Conservation (phyloP, 2,888 invertebrate genomes). For the Oscheius sp. region DNA sequence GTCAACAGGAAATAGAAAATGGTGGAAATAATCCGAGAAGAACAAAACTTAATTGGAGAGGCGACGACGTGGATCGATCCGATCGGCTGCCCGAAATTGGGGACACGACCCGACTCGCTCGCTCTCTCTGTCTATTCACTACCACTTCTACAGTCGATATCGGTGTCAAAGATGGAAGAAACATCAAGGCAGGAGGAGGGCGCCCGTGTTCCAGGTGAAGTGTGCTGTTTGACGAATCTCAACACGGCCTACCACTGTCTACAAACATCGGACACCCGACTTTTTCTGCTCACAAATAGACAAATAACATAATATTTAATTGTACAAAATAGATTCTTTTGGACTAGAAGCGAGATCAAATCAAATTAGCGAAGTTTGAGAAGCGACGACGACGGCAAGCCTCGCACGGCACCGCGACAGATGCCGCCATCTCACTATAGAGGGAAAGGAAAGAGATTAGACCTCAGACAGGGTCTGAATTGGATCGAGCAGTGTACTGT, state of each 20-base stretch:
- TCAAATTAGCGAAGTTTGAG: constrained; percentile 5
- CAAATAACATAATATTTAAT: too few species aligned
- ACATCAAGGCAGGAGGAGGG: neutral
- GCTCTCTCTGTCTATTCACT: neutral
- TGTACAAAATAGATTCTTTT: constrained; percentile 1
- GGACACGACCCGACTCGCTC: constrained; percentile 20
- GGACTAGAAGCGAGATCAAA: constrained; percentile 14
- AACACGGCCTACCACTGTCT: neutral
- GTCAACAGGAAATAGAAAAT: too few species aligned
- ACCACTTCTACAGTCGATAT: neutral
- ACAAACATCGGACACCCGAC: neutral
- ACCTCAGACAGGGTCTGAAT: constrained; percentile 53
- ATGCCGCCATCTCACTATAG: neutral
- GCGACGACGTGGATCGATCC: constrained; percentile 22
- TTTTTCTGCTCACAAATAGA: neutral
- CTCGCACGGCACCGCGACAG: neutral
- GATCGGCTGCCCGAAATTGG: constrained; percentile 31
- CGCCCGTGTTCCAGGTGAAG: constrained; percentile 26
- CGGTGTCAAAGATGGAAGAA: neutral
- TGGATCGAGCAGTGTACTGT: constrained; percentile 48
- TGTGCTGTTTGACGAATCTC: constrained; percentile 13
- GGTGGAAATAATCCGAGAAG: neutral
- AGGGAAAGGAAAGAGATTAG: constrained; percentile 21
- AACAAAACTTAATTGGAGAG: neutral
- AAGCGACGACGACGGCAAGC: constrained; percentile 5